Evolutionary conservation across 2,888 invertebrate genomes (phyloP), one percentile per base, ranked within the genome.

Genomic region (Drosophila ezoana): DNA sequence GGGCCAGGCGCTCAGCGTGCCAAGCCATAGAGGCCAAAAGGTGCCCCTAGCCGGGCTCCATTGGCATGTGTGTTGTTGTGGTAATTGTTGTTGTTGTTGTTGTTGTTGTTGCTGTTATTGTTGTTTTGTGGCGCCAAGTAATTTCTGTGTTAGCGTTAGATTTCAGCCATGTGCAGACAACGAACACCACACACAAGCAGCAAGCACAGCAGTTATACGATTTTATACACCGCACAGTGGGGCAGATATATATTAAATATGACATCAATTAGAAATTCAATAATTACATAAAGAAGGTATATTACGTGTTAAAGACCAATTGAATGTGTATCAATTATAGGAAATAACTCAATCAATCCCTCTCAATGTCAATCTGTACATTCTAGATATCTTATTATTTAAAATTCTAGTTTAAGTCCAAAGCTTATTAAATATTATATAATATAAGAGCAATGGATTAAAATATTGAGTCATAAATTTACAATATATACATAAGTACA

Each of bases 1-100:
- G 81, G 82, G 78, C 78, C 82, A 82, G 83, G 86, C 84, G 84
- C 87, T 79, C 84, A 81, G 84, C 84, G 81, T 74, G 84, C 84
- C 81, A 66, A 70, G 84, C 59, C 81, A 71, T 41, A 74, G 84
- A 83, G 82, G 87, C 87, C 82, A 83, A 86, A 79, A 86, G 87
- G 87, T 86, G 87, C 74, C 56, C 73, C 62, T 76, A 73, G 76
- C 72, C 51, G 64, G 59, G 41, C 59, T 69, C 56, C 64, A 59
- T 53, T 63, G 72, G 66, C 58, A 73, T 79, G 65, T 57, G 57
- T 77, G 52, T 33, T 28, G 28, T 23, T 23, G 23, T 23, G n/a
- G n/a, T n/a, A n/a, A n/a, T n/a, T 23, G 35, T 51, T 52, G 14
- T 56, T 48, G 45, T 10, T 51, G 47, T 41, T 61, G 65, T 33